These are phyloP conservation scores for Nomada fabriciana DNA, from an alignment of 2,888 invertebrate species.

Conservation along the genomic window DNA sequence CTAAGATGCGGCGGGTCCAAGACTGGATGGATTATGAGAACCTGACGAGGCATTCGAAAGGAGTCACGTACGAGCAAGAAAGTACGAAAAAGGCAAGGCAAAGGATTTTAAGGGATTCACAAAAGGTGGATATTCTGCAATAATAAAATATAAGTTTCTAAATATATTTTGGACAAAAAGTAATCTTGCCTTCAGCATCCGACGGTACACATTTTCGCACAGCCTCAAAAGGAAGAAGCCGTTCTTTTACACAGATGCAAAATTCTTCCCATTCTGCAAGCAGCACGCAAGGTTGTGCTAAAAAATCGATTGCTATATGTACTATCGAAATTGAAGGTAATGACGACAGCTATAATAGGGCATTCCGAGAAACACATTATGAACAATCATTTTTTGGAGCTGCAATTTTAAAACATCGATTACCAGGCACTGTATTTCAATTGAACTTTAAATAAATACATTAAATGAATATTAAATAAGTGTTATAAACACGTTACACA, in stretches of 20 bases:
- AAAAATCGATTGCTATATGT: conserved; percentile 45
- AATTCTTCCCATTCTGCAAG: conserved; percentile 27
- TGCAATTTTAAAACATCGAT: neutral
- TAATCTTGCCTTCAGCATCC: conserved; percentile 28
- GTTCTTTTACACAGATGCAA: conserved; percentile 12
- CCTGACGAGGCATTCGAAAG: neutral
- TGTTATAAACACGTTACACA: no score
- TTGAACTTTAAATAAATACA: no score
- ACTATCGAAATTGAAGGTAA: conserved; percentile 18
- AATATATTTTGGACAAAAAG: neutral
- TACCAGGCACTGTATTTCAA: no score
- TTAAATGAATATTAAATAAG: no score
- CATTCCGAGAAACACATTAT: conserved; percentile 2
- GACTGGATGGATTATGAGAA: conserved; percentile 35
- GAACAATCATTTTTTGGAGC: neutral
- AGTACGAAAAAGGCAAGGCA: conserved; percentile 27
- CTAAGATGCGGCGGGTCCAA: conserved; percentile 22
- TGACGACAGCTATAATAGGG: conserved; percentile 5
- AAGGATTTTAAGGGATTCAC: conserved; percentile 39
- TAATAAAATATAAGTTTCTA: neutral
- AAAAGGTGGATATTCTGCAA: conserved; percentile 10
- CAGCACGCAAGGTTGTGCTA: conserved; percentile 44
- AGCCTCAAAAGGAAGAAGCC: neutral
- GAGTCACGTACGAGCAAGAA: conserved; percentile 15
- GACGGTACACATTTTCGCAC: neutral